Percentiles rank a stretch among this genome's conserved stretches.
Conservation (phyloP, 2,888 invertebrate genomes). For the Melanargia galathea region DNA sequence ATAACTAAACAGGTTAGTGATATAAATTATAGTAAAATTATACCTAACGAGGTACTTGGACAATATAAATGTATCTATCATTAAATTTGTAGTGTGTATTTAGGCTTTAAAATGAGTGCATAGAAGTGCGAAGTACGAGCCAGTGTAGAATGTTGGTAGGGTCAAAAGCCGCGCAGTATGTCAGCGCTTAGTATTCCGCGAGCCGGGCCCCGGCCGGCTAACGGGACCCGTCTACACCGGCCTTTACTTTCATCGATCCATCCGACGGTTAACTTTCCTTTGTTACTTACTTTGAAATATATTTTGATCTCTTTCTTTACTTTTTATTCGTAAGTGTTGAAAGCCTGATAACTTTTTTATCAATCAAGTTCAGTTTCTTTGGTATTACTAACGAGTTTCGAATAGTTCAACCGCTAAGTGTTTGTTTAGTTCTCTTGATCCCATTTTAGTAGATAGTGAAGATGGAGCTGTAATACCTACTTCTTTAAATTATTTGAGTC, state of each 20-base stretch:
- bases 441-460: not conserved
- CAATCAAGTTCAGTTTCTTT: conserved; percentile 12
- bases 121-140: conserved; percentile 72
- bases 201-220: conserved; percentile 72
- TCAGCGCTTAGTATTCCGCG: conserved; percentile 82
- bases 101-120: conserved; percentile 59
- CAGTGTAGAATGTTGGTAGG: conserved; percentile 79
- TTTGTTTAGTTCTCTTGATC: conserved; percentile 6
- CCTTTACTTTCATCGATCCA: conserved; percentile 82
- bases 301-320: conserved; percentile 48
- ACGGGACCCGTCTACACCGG: conserved; percentile 78
- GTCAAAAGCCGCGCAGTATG: conserved; percentile 82
- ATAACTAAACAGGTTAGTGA: no score
- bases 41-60: no score
- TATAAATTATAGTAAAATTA: no score
- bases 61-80: no score
- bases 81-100: conserved; percentile 15
- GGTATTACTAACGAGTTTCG: conserved; percentile 1
- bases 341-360: conserved; percentile 13
- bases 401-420: not conserved
- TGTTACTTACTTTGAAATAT: conserved; percentile 69
- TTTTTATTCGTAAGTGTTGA: conserved; percentile 19
- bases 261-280: conserved; percentile 80
- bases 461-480: not conserved
- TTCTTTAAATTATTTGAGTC: no score